Evolutionary conservation across 2,797 vertebrate species (phyloP), one percentile per base, ranked within the genome.

Genomic region (Cossypha caffra): DNA sequence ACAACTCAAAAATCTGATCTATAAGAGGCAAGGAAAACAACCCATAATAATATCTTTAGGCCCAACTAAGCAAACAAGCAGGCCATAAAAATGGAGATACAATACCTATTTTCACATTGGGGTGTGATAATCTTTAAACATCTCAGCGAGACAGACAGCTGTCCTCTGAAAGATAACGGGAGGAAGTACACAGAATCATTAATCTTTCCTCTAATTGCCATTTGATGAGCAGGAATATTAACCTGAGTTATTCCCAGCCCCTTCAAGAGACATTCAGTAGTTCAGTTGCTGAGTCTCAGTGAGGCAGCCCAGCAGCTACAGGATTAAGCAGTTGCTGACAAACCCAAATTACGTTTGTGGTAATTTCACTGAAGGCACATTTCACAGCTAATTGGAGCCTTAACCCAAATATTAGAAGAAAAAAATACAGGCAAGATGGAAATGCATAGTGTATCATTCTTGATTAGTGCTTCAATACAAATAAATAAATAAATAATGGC

Each of bases 151-250:
- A 79, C 51, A 88, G 43, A 76, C 75, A 92, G 50, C 45, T 78
- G 86, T 64, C 69, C 75, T 89, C 78, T 64, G 84, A 91, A 84
- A 94, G 43, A 52, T 82, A 82, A 12, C 3, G 0, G 38, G 35
- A 12, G 8, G 5, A 80, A 45, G 62, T 26, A 66, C 94, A 82
- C 63, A 82, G 45, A 88, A 95, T 90, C 55, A 84, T 93, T 94
- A 89, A 69, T 97, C 90, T 74, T 93, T 78, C 82, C 71, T 93
- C 58, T 97, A 97, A 97, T 87, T 97, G 76, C 61, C 83, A 92
- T 90, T 59, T 88, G 76, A 93, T 94, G 92, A 96, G 66, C 93
- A 97, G 77, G 40, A 93, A 94, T 96, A 95, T 97, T 97, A 97
- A 95, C 86, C 83, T 82, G 82, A 97, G 95, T 94, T 92, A 94